Evolutionary conservation across 2,113 vertebrate genomes (phyloP).

Genomic region (Hydropotes inermis): DNA sequence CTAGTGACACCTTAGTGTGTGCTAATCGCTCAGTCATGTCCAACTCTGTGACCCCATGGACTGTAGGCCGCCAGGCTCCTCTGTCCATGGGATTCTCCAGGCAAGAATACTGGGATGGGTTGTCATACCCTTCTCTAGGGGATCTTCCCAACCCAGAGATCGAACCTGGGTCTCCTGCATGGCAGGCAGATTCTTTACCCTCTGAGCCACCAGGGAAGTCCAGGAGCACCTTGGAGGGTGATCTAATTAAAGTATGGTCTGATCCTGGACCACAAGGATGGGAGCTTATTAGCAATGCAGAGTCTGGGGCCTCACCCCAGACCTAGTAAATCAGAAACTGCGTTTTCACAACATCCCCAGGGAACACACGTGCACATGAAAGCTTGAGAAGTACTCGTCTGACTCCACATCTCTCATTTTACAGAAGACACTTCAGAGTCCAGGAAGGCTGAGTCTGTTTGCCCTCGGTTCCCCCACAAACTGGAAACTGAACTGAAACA

Average conservation of each 20-base stretch:
- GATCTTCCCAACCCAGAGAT: background rate
- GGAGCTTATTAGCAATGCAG: background rate
- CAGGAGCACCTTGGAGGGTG: background rate
- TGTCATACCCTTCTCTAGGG: background rate
- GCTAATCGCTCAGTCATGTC: background rate
- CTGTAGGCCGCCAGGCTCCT: accelerated
- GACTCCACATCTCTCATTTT: background rate
- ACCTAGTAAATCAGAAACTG: background rate
- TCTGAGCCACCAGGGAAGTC: background rate
- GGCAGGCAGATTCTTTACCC: background rate
- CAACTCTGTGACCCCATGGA: background rate
- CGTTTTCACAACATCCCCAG: background rate
- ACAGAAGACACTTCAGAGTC: background rate
- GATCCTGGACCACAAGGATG: background rate
- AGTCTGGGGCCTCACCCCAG: background rate
- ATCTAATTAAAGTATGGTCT: background rate
- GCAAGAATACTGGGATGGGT: background rate
- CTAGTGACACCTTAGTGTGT: background rate
- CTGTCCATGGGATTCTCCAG: background rate
- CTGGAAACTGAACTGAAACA: background rate
- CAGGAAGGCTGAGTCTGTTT: no score
- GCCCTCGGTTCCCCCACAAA: no score
- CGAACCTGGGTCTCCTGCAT: background rate
- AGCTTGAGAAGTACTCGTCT: background rate
- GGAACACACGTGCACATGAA: accelerated